These are phyloP conservation scores for Gallinago solitaria DNA, from an alignment of 2,797 vertebrate species.

Conservation along the genomic window DNA sequence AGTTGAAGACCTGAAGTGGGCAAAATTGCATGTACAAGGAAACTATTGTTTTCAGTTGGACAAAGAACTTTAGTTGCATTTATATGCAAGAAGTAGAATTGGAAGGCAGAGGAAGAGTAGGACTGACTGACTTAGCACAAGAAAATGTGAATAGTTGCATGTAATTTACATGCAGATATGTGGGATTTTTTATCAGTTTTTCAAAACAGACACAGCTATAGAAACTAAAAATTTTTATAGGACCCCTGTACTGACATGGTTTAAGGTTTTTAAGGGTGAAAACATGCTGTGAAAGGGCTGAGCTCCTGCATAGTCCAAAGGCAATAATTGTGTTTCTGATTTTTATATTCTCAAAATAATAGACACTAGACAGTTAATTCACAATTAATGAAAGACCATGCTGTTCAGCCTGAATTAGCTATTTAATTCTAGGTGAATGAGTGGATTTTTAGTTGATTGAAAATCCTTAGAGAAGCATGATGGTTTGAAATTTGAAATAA, in stretches of 20 bases:
- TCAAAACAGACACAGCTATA: background rate
- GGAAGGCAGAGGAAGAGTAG: background rate
- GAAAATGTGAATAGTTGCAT: background rate
- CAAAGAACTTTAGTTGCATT: background rate
- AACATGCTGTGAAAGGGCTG: background rate
- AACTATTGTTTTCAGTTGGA: background rate
- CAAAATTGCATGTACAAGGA: background rate
- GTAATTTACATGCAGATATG: background rate
- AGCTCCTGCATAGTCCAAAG: background rate
- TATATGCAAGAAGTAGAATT: background rate
- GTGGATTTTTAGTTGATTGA: background rate
- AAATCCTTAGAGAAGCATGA: background rate
- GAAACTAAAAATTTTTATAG: background rate
- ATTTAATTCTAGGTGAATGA: background rate
- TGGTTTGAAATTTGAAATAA: background rate
- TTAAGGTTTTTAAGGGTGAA: background rate
- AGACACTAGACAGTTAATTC: background rate
- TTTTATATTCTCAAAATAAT: background rate
- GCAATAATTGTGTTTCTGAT: background rate
- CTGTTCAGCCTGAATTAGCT: background rate
- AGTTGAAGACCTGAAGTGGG: background rate
- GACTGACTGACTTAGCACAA: background rate
- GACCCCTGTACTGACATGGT: background rate
- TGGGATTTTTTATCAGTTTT: background rate
- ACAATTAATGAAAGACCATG: background rate